Evolutionary conservation across 2,797 vertebrate genomes (phyloP).

Genomic region (Aulostomus chinensis): DNA sequence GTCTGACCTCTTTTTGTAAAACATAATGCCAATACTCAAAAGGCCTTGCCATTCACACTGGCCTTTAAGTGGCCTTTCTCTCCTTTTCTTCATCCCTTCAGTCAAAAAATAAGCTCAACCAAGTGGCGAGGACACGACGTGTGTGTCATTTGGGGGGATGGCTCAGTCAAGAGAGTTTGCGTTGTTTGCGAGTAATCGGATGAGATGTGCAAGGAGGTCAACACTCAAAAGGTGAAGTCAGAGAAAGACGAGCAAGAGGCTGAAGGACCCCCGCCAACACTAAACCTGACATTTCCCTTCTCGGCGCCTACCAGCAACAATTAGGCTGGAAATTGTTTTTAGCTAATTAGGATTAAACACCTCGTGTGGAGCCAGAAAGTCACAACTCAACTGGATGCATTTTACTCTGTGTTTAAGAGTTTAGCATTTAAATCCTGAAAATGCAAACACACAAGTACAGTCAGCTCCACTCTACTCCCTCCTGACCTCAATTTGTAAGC

Average conservation of each 20-base stretch:
- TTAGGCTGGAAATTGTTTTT: slow-evolving; percentile 79
- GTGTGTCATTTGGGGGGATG: background rate
- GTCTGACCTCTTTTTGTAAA: slow-evolving; percentile 43
- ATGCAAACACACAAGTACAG: background rate
- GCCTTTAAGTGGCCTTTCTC: slow-evolving; percentile 72
- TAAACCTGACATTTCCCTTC: slow-evolving; percentile 68
- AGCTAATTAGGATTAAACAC: slow-evolving; percentile 82
- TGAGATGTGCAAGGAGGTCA: slow-evolving; percentile 10
- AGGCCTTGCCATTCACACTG: slow-evolving; percentile 64
- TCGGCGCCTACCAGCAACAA: slow-evolving; percentile 74
- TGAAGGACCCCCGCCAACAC: slow-evolving; percentile 57
- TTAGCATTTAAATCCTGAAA: too few relatives aligned
- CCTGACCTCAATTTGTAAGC: slow-evolving; percentile 49
- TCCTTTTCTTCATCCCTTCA: slow-evolving; percentile 40
- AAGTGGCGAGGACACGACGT: background rate
- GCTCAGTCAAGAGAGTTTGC: slow-evolving; percentile 6
- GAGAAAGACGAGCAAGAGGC: slow-evolving; percentile 30
- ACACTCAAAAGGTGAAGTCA: slow-evolving; percentile 21
- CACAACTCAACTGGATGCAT: slow-evolving; percentile 55
- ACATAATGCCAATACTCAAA: slow-evolving; percentile 57
- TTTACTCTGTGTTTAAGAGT: too few relatives aligned
- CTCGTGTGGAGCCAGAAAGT: slow-evolving; percentile 64
- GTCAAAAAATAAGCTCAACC: slow-evolving; percentile 25
- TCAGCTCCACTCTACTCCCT: slow-evolving; percentile 3
- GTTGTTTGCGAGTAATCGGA: background rate